Conservation (phyloP, 1,140 invertebrate genomes). For the Reticulitermes speratus region DNA sequence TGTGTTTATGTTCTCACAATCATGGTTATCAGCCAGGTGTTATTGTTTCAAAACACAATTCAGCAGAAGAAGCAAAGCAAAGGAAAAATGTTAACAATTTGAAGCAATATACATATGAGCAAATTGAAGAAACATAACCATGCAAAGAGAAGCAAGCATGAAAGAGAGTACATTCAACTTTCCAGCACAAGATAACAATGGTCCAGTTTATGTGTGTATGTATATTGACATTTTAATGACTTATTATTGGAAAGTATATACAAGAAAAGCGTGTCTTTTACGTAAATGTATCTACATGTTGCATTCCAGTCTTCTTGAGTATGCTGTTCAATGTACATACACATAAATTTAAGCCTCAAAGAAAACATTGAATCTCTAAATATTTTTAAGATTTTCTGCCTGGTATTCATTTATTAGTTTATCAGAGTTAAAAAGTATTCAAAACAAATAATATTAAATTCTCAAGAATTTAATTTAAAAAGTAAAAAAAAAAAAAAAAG, state of each 20-base stretch:
- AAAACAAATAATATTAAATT: not conserved
- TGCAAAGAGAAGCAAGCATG: not conserved
- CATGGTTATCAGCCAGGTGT: too few species aligned
- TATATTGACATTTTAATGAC: not conserved
- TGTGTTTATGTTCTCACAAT: too few species aligned
- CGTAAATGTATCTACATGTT: too few species aligned
- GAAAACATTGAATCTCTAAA: not conserved
- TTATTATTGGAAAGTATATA: too few species aligned
- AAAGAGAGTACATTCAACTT: not conserved
- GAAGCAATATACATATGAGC: not conserved
- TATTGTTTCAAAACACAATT: slow-evolving; percentile 39
- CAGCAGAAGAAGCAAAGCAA: slow-evolving; percentile 15
- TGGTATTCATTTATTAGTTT: not conserved
- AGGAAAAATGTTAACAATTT: slow-evolving; percentile 1
- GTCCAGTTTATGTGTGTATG: not conserved
- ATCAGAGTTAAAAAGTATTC: not conserved
- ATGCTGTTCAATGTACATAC: not conserved
- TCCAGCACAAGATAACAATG: not conserved
- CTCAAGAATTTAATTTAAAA: too few species aligned
- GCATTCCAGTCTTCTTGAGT: too few species aligned
- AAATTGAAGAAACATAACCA: not conserved
- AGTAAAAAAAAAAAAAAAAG: too few species aligned
- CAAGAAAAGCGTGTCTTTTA: too few species aligned
- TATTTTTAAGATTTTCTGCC: not conserved
- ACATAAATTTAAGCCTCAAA: not conserved